Base-by-base conservation (phyloP, 2,113 vertebrate genomes). In the Corythaeola cristata region DNA sequence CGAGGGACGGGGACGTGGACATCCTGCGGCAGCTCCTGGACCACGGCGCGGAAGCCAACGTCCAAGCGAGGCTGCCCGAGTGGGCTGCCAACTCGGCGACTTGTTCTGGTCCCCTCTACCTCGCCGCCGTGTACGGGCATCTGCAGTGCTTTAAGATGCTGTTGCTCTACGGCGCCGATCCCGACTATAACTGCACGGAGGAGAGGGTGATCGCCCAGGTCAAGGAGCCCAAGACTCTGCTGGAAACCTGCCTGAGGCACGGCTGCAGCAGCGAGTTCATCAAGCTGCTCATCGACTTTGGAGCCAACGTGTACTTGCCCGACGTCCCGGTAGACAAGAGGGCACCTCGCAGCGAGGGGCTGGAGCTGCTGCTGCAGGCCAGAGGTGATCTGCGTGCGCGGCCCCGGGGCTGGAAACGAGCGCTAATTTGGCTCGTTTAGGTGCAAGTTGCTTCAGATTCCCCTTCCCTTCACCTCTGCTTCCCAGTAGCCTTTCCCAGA, bases 171-270 rank as follows among this genome's bases (percentile, higher is more conserved):
- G 99, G 99, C 0, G 99, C 99, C 2, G 98, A 99, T 75, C 99
- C 99, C 5, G 80, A 99, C 97, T 99, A 99, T 87, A 99, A 99
- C 97, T 99, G 99, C 97, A 98, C 98, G 0, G 99, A 99, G 16
- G 95, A 97, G 82, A 98, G 84, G 63, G 97, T 99, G 37, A 88
- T 99, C 21, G 96, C 97, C 19, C 98, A 98, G 62, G 97, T 99
- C 52, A 98, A 98, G 82, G 97, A 98, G 79, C 98, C 98, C 41
- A 99, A 98, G 92, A 99, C 98, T 0, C 98, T 99, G 23, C 96
- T 99, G 87, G 99, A 99, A 93, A 98, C 98, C 94, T 99, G 99
- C 81, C 97, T 99, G 56, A 98, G 98, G 55, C 98, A 99, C 11
- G 98, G 99, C 77, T 99, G 99, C 72, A 97, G 91, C 35, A 71